phyloP scores from a whole-genome alignment of 2,113 vertebrate species.

The Dascyllus trimaculatus region DNA sequence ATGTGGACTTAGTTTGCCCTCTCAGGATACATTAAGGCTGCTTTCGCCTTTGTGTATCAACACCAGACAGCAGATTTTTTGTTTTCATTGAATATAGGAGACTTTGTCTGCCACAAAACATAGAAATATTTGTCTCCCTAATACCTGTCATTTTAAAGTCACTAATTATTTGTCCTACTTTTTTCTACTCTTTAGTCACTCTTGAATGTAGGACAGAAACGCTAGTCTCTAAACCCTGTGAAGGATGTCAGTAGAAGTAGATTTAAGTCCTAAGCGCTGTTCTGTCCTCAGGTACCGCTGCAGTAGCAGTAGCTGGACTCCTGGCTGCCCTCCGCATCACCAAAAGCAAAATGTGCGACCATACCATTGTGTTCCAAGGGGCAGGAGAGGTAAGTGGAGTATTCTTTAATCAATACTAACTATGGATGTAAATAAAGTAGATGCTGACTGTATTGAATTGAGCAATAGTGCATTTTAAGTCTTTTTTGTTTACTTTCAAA shows the following conservation, averaged over 20 bases:
- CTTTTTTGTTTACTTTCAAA: no score
- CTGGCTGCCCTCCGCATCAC: conserved; percentile 94
- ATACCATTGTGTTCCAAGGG: conserved; percentile 95
- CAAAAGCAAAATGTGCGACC: conserved; percentile 92
- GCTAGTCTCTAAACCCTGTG: accelerated
- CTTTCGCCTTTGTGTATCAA: no score
- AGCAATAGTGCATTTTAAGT: not conserved
- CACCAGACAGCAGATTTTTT: no score
- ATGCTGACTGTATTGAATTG: no score
- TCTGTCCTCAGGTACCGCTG: conserved; percentile 89
- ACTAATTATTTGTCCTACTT: no score
- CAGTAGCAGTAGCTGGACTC: conserved; percentile 95
- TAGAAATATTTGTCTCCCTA: no score
- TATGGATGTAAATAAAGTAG: no score
- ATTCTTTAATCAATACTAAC: not conserved
- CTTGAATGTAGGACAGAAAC: not conserved
- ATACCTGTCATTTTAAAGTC: no score
- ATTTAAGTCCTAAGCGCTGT: not conserved
- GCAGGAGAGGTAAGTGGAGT: conserved; percentile 91
- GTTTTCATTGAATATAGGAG: no score
- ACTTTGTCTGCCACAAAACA: no score
- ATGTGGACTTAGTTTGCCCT: no score
- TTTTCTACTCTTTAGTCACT: not conserved
- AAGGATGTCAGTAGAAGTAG: not conserved
- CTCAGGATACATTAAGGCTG: no score